phyloP scores from a whole-genome alignment of 2,797 vertebrate species.

The Yasuhikotakia modesta region DNA sequence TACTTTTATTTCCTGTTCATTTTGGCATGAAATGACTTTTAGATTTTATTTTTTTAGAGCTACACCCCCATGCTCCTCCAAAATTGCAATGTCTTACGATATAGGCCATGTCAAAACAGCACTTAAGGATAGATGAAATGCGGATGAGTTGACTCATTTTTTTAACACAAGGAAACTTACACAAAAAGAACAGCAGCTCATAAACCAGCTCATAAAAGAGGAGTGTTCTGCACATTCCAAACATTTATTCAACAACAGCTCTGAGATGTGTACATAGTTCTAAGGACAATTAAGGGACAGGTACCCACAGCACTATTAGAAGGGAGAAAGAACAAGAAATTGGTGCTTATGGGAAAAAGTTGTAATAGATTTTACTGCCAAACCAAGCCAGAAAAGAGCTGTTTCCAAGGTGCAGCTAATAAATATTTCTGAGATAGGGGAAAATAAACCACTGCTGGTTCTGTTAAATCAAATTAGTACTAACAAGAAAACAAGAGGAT shows the following conservation, averaged over 20 bases:
- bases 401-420: too few species aligned
- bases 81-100: neutral
- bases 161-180: conserved; percentile 18
- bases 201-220: neutral
- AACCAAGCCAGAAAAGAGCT: too few species aligned
- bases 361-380: neutral
- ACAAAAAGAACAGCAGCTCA: neutral
- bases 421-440: too few species aligned
- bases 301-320: neutral
- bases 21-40: too few species aligned
- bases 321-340: neutral
- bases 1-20: too few species aligned
- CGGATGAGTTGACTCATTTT: conserved; percentile 26
- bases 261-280: neutral
- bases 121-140: conserved; percentile 58
- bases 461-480: too few species aligned
- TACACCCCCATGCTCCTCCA: neutral
- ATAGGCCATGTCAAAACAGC: neutral
- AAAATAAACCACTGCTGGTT: too few species aligned
- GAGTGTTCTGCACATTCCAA: conserved; percentile 54
- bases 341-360: neutral
- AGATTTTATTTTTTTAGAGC: too few species aligned
- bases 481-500: too few species aligned
- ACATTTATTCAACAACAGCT: conserved; percentile 56
- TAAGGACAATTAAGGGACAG: neutral